phyloP scores from a whole-genome alignment of 2,797 vertebrate species.

The Valencia hispanica region DNA sequence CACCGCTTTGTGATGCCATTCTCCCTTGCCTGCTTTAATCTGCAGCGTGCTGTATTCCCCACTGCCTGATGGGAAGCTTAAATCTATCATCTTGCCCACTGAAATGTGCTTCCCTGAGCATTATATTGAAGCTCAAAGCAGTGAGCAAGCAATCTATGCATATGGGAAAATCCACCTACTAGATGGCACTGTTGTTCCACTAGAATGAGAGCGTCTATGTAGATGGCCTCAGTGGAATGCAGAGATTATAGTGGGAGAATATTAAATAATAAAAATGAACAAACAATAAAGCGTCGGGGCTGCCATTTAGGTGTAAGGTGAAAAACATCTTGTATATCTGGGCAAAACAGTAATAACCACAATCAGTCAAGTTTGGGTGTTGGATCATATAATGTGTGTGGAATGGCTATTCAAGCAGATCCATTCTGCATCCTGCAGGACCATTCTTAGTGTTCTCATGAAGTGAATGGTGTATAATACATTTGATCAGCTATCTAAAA shows the following conservation, averaged over 20 bases:
- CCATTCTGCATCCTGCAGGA: slow-evolving; percentile 44
- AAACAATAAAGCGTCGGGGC: slow-evolving; percentile 52
- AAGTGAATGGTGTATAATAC: slow-evolving; percentile 39
- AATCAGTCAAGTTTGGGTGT: slow-evolving; percentile 36
- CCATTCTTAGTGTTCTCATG: slow-evolving; percentile 42
- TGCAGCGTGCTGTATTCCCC: slow-evolving; percentile 75
- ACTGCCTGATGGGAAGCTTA: slow-evolving; percentile 80
- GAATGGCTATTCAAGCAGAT: slow-evolving; percentile 36
- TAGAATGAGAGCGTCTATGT: slow-evolving; percentile 13
- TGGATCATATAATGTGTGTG: slow-evolving; percentile 34
- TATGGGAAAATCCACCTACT: slow-evolving; percentile 63
- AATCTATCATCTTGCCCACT: slow-evolving; percentile 80
- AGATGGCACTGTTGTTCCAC: slow-evolving; percentile 85
- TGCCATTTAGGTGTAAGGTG: slow-evolving; percentile 51
- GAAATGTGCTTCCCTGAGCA: slow-evolving; percentile 79
- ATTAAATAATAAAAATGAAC: slow-evolving; percentile 57
- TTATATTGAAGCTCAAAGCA: slow-evolving; percentile 73
- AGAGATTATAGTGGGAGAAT: slow-evolving; percentile 52
- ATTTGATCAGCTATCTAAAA: slow-evolving; percentile 55
- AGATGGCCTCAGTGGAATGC: slow-evolving; percentile 22
- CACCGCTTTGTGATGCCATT: slow-evolving; percentile 70
- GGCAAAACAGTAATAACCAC: slow-evolving; percentile 39
- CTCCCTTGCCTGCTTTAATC: slow-evolving; percentile 79
- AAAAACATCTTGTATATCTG: slow-evolving; percentile 49
- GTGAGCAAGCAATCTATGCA: slow-evolving; percentile 26